Percentiles rank a stretch among this genome's conserved stretches.
Conservation (phyloP, 2,797 vertebrate species). For the Sebastes itinus region DNA sequence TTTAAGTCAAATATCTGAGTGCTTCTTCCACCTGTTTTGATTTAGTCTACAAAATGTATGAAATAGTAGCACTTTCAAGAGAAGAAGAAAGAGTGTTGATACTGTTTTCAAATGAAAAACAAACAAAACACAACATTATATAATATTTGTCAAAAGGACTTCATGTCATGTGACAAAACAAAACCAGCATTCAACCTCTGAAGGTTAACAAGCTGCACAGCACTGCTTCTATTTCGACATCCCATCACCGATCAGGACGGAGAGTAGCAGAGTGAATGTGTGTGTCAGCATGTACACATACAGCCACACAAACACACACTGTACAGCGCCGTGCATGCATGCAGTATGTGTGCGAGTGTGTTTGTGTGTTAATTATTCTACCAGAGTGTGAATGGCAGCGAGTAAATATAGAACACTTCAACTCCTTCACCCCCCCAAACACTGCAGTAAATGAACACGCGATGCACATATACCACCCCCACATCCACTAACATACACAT, state of each 20-base stretch:
- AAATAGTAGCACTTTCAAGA: background rate
- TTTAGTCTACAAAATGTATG: background rate
- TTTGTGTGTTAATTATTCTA: constrained; percentile 69
- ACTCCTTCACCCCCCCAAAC: constrained; percentile 60
- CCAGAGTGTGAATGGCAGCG: constrained; percentile 61
- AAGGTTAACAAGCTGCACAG: background rate
- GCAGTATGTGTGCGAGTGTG: constrained; percentile 44
- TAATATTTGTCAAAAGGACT: background rate
- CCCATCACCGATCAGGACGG: background rate
- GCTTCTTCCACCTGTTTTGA: background rate
- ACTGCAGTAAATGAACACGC: constrained; percentile 64
- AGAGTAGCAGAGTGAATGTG: background rate
- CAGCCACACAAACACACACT: background rate
- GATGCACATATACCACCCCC: constrained; percentile 57
- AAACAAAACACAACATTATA: background rate
- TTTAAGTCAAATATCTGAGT: background rate
- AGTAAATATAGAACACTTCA: constrained; percentile 76
- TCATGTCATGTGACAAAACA: background rate
- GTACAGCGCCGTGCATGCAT: background rate
- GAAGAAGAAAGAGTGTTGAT: background rate
- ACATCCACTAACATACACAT: constrained; percentile 56
- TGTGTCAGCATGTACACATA: constrained; percentile 17
- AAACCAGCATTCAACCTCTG: background rate
- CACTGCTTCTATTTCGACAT: background rate
- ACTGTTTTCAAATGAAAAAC: background rate